These are phyloP conservation scores for Falco novaeseelandiae DNA, from an alignment of 2,797 vertebrate species.

Conservation along the genomic window DNA sequence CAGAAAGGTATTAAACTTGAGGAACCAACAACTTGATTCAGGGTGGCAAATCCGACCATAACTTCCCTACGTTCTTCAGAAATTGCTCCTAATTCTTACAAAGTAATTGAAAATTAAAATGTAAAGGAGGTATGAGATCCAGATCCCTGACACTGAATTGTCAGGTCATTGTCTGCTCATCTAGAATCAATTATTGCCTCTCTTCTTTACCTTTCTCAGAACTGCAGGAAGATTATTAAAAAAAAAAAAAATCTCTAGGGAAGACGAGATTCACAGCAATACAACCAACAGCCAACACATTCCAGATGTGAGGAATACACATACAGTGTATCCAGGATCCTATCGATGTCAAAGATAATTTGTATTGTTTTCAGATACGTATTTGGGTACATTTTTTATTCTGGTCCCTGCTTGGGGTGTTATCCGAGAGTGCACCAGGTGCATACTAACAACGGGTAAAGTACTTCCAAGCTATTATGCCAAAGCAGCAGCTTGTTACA, in stretches of 20 bases:
- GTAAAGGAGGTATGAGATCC: background rate
- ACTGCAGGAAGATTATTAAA: background rate
- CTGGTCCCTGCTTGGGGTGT: background rate
- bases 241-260: background rate
- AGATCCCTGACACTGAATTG: background rate
- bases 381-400: background rate
- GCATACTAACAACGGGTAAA: conserved; percentile 27
- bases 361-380: background rate
- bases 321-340: background rate
- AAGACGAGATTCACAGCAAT: background rate
- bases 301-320: background rate
- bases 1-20: background rate
- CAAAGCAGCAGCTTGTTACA: conserved; percentile 46
- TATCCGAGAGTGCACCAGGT: conserved; percentile 12
- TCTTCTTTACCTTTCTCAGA: background rate
- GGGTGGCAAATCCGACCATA: background rate
- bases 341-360: background rate
- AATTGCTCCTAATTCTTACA: background rate
- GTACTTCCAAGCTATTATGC: conserved; percentile 4
- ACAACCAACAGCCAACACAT: background rate
- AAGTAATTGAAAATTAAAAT: background rate
- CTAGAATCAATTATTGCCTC: background rate
- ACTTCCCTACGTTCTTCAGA: background rate
- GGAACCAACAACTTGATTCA: background rate
- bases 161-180: background rate